phyloP scores from a whole-genome alignment of 2,797 vertebrate genomes.

The Amphiprion clarkii region DNA sequence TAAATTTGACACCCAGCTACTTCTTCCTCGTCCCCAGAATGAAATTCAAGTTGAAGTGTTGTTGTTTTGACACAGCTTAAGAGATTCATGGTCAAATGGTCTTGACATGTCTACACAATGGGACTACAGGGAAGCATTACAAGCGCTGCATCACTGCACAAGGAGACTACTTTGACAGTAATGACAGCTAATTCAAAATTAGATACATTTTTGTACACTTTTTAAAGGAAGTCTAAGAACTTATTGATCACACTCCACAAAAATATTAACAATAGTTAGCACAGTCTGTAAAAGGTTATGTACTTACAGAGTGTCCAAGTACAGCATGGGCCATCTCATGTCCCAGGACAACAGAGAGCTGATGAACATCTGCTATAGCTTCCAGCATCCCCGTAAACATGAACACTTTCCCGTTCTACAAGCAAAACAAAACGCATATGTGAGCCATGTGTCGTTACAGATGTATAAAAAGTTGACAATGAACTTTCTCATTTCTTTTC shows the following conservation, averaged over 20 bases:
- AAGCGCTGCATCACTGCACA: no score
- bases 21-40: no score
- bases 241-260: accelerated
- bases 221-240: no score
- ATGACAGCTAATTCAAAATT: no score
- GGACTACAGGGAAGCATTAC: no score
- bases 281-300: not conserved
- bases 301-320: constrained; percentile 93
- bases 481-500: not conserved
- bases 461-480: not conserved
- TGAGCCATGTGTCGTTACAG: not conserved
- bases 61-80: no score
- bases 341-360: constrained; percentile 93
- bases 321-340: constrained; percentile 96
- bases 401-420: constrained; percentile 93
- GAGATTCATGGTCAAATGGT: no score
- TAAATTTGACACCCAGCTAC: no score
- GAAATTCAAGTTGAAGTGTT: no score
- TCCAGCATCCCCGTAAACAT: constrained; percentile 95
- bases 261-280: not conserved
- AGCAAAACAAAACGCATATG: not conserved
- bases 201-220: no score
- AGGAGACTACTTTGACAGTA: no score
- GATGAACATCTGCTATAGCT: constrained; percentile 88
- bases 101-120: no score